A percentile compares a stretch with the other conserved stretches of the same genome.
Evolutionary conservation across 2,888 invertebrate genomes (phyloP).

Genomic region (Quadroppia sp.): DNA sequence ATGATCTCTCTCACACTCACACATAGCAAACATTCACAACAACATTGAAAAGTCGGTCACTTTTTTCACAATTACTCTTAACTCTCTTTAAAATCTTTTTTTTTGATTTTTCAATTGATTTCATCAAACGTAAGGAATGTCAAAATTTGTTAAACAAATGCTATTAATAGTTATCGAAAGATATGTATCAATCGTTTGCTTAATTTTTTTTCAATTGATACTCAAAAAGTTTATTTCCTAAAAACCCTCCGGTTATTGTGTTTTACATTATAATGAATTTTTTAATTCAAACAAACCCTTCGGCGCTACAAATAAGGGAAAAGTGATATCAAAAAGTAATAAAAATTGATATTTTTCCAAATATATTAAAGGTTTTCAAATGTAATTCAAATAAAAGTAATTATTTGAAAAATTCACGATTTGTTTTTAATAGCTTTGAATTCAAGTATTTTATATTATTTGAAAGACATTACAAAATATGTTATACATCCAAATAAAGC

Average conservation of each 20-base stretch:
- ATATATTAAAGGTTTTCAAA: not conserved
- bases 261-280: not conserved
- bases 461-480: too few relatives aligned
- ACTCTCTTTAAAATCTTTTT: not conserved
- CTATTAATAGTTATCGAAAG: not conserved
- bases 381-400: not conserved
- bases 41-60: slow-evolving; percentile 28
- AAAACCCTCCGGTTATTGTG: not conserved
- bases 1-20: not conserved
- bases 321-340: not conserved
- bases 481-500: too few relatives aligned
- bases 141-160: not conserved
- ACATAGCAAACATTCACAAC: too few relatives aligned
- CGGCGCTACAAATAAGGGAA: not conserved
- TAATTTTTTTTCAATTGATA: not conserved
- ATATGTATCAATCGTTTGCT: not conserved
- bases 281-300: not conserved
- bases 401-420: not conserved
- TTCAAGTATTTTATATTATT: too few relatives aligned
- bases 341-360: not conserved
- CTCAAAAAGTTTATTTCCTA: not conserved
- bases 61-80: slow-evolving; percentile 21
- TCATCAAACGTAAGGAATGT: not conserved
- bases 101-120: not conserved
- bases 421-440: not conserved